Base-by-base conservation (phyloP, 2,797 vertebrate species). In the Siniperca scherzeri region DNA sequence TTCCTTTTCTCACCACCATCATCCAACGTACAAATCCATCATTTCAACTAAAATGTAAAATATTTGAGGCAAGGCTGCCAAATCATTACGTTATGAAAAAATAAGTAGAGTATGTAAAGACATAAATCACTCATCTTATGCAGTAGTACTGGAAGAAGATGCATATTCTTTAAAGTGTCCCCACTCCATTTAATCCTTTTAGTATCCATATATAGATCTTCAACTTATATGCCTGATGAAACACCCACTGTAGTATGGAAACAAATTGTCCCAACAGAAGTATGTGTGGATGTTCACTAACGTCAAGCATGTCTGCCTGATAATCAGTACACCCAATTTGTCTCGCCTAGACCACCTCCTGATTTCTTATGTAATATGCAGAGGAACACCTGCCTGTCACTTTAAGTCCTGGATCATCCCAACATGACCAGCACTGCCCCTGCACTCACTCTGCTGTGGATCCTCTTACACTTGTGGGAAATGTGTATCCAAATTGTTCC, bases 381-480 rank as follows among this genome's bases (percentile, higher is more conserved):
- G 74, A 85, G 74, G 68, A 78, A 77, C 87, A 92, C 87, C 87
- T 74, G 75, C 56, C 75, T 5, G 4, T 61, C 53, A 48, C 73
- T 72, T 53, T n/a, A 50, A 8, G 19, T 48, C 65, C 42, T 57
- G 17, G 66, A 70, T 52, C 74, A 33, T 80, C 62, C 30, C 12
- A 1, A 19, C 70, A 56, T 52, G 74, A 44, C 40, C 60, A 53
- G 62, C 74, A 16, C 22, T 6, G 21, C 11, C 74, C 22, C 27
- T 2, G n/a, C 25, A 62, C 33, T 27, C 19, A 33, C 55, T 61
- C 75, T 52, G 46, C 60, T 44, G 12, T 55, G 64, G 88, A 83
- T 90, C 84, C 44, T 77, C 68, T 94, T 93, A 88, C 93, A 87
- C 76, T 87, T 93, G 78, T 74, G 22, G 80, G 90, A 87, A 94